These are phyloP conservation scores for Pterostichus madidus DNA, from an alignment of 2,888 invertebrate species.

Conservation along the genomic window DNA sequence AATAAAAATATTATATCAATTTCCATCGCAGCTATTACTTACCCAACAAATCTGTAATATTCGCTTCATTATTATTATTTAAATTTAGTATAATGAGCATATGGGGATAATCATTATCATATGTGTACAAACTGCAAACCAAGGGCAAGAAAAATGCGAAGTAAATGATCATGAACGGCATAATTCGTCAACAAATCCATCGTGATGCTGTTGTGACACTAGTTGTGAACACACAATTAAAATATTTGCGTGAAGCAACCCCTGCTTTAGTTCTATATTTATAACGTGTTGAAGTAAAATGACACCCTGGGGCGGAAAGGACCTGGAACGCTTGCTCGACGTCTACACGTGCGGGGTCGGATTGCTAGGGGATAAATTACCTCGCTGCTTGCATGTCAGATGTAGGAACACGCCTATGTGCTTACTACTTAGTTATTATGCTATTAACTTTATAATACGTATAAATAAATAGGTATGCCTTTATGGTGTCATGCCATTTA, in stretches of 20 bases:
- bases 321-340: not conserved
- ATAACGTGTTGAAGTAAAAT: slow-evolving; percentile 63
- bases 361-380: slow-evolving; percentile 32
- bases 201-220: slow-evolving; percentile 40
- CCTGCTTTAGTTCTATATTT: slow-evolving; percentile 56
- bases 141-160: slow-evolving; percentile 24
- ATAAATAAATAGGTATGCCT: no score
- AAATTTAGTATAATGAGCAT: no score
- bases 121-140: not conserved
- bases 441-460: no score
- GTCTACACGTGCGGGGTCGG: slow-evolving; percentile 48
- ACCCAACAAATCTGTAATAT: no score
- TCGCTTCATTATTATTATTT: no score
- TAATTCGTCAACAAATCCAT: slow-evolving; percentile 50
- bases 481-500: no score
- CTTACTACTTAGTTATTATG: slow-evolving; percentile 5
- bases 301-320: slow-evolving; percentile 52
- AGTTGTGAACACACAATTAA: slow-evolving; percentile 53
- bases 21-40: no score
- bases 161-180: slow-evolving; percentile 43
- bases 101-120: not conserved
- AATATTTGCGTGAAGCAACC: slow-evolving; percentile 51
- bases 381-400: not conserved
- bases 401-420: slow-evolving; percentile 17
- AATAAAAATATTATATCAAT: no score